phyloP scores from a whole-genome alignment of 1,140 invertebrate genomes.

The Triops cancriformis region DNA sequence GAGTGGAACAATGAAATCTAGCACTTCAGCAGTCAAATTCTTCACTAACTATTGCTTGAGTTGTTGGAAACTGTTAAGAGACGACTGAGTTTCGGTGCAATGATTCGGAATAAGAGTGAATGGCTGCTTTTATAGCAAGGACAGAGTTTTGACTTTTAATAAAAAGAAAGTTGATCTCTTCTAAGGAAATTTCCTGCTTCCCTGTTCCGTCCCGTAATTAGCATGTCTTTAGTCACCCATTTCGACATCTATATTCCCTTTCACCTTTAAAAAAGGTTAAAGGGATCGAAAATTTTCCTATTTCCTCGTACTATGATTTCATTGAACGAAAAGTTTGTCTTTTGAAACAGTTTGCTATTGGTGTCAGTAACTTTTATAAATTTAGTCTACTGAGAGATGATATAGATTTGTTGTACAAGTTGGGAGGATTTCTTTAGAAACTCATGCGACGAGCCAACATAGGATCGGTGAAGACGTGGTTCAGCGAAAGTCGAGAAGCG shows the following conservation, averaged over 20 bases:
- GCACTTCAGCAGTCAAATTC: not conserved
- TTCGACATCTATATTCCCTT: not conserved
- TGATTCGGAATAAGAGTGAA: not conserved
- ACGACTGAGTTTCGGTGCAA: not conserved
- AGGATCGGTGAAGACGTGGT: constrained; percentile 16
- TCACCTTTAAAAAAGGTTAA: not conserved
- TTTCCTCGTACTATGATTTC: not conserved
- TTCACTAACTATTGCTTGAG: not conserved
- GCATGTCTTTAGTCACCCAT: not conserved
- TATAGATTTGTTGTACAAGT: too few species aligned
- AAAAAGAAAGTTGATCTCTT: not conserved
- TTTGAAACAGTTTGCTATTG: too few species aligned
- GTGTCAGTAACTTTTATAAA: too few species aligned
- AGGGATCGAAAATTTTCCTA: not conserved
- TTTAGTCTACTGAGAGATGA: too few species aligned
- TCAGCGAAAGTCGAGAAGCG: constrained; percentile 8
- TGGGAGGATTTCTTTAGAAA: not conserved
- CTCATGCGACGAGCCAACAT: constrained; percentile 25
- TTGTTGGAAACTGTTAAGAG: not conserved
- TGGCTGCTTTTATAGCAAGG: not conserved
- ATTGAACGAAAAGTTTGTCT: not conserved
- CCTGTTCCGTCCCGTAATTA: not conserved
- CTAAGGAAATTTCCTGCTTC: not conserved
- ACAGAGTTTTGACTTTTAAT: not conserved
- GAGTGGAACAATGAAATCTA: too few species aligned